phyloP scores from a whole-genome alignment of 2,888 invertebrate genomes.

The Labia minor region DNA sequence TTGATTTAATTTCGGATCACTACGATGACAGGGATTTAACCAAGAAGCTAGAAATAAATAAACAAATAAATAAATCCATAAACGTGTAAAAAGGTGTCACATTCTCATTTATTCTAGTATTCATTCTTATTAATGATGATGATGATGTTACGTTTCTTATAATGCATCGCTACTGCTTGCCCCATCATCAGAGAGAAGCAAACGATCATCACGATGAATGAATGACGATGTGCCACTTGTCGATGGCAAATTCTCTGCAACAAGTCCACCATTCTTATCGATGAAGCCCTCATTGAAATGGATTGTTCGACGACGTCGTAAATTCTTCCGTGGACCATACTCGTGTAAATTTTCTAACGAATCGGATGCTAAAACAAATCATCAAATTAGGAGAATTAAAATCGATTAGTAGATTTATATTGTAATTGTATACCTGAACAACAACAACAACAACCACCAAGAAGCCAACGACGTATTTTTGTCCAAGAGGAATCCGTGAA shows the following conservation, averaged over 20 bases:
- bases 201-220: neutral
- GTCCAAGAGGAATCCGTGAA: neutral
- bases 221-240: neutral
- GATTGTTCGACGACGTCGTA: neutral
- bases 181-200: neutral
- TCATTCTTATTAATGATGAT: too few species aligned
- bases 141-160: too few species aligned
- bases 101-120: too few species aligned
- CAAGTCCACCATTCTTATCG: neutral
- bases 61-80: neutral
- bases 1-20: neutral
- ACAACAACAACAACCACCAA: neutral
- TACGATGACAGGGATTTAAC: constrained; percentile 5
- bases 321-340: neutral
- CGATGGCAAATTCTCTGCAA: neutral
- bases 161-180: neutral
- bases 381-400: too few species aligned
- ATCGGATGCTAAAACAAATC: neutral
- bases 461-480: neutral
- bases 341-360: neutral
- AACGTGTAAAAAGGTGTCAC: too few species aligned
- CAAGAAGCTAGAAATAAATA: constrained; percentile 15
- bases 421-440: too few species aligned
- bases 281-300: neutral
- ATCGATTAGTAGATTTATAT: too few species aligned